Conservation (phyloP, 1,140 invertebrate genomes). For the Drosophila sp. region DNA sequence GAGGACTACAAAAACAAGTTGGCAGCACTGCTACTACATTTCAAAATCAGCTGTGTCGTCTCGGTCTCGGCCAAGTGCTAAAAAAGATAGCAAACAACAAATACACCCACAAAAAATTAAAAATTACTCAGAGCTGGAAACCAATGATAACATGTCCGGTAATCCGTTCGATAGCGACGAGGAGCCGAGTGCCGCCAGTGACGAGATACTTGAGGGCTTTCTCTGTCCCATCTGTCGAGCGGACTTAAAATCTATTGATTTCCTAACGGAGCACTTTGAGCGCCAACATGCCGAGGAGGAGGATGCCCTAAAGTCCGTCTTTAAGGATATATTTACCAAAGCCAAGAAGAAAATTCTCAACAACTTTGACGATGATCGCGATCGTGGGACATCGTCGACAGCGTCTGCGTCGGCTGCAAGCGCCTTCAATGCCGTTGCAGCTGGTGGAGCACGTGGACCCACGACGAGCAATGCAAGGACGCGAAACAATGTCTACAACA, state of each 20-base stretch:
- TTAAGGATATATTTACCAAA: conserved; percentile 95
- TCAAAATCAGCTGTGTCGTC: too few relatives aligned
- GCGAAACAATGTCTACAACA: conserved; percentile 84
- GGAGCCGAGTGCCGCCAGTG: conserved; percentile 75
- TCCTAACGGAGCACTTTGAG: conserved; percentile 95
- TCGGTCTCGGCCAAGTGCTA: too few relatives aligned
- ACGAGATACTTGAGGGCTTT: conserved; percentile 94
- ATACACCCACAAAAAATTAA: conserved; percentile 67
- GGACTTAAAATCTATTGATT: conserved; percentile 92
- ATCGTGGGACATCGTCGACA: background rate
- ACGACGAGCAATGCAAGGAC: conserved; percentile 57
- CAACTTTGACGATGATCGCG: conserved; percentile 88
- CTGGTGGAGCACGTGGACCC: conserved; percentile 31
- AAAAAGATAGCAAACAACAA: too few relatives aligned
- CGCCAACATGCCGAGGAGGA: conserved; percentile 94
- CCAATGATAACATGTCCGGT: conserved; percentile 55
- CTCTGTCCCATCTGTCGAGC: conserved; percentile 96
- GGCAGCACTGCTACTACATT: too few relatives aligned
- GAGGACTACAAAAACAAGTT: too few relatives aligned
- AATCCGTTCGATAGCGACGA: conserved; percentile 79
- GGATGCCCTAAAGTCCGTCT: conserved; percentile 92
- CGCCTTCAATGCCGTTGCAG: conserved; percentile 9
- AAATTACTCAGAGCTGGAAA: too few relatives aligned
- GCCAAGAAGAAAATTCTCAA: conserved; percentile 93
- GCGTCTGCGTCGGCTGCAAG: background rate